Conservation (phyloP, 2,113 vertebrate species). For the Hiodon tergisus region DNA sequence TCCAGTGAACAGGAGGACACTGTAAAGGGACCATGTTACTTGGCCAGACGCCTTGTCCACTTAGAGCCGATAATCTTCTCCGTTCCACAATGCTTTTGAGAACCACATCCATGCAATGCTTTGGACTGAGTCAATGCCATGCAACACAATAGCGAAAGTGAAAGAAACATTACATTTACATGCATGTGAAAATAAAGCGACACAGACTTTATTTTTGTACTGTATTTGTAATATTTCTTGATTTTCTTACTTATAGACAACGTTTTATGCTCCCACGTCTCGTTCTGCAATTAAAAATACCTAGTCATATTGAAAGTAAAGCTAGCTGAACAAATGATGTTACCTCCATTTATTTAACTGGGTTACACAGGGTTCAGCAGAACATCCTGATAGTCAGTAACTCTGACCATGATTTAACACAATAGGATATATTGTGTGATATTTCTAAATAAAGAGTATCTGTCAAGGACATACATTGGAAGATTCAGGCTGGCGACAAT, state of each 20-base stretch:
- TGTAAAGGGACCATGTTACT: conserved; percentile 3
- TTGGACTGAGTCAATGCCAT: background rate
- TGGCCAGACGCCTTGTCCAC: background rate
- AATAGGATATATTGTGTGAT: background rate
- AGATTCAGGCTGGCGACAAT: background rate
- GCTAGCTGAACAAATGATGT: background rate
- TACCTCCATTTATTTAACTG: background rate
- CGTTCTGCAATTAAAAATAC: background rate
- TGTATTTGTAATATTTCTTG: conserved; percentile 28
- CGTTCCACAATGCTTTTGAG: background rate
- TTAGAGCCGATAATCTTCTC: background rate
- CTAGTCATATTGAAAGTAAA: background rate
- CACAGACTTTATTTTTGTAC: conserved; percentile 23
- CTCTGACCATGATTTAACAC: background rate
- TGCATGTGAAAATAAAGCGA: conserved; percentile 24
- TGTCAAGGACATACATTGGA: background rate
- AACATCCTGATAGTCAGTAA: background rate
- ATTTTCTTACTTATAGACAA: background rate
- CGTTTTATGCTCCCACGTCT: background rate
- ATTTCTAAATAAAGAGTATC: background rate
- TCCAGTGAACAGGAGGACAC: background rate
- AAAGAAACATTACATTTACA: conserved; percentile 17
- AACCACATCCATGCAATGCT: background rate
- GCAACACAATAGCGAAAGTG: background rate
- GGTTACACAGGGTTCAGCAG: background rate